Evolutionary conservation across 1,140 invertebrate species (phyloP).

Genomic region (Heliothis virescens): DNA sequence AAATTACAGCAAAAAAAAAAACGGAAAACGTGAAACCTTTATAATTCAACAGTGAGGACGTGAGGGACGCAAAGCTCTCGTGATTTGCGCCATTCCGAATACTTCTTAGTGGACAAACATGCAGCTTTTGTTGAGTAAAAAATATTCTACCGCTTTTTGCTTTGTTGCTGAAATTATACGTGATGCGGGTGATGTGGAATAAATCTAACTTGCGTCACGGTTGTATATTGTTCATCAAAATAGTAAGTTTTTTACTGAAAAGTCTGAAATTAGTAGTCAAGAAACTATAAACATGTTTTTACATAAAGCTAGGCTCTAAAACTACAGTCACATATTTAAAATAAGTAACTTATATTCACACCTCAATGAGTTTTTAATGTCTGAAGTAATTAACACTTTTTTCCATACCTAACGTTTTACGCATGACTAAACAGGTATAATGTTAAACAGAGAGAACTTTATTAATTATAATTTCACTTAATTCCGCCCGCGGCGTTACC

Average conservation of each 20-base stretch:
- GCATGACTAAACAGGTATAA: neutral
- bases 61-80: conserved; percentile 19
- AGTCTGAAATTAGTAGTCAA: too few species aligned
- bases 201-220: neutral
- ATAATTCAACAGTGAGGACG: conserved; percentile 25
- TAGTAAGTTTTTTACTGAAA: neutral
- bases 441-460: neutral
- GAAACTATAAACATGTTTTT: too few species aligned
- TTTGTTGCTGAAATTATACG: conserved; percentile 19
- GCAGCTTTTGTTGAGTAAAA: conserved; percentile 17
- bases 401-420: neutral
- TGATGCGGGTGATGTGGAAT: neutral
- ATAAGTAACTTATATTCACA: too few species aligned
- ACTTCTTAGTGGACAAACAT: conserved; percentile 31
- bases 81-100: conserved; percentile 33
- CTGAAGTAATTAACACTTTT: neutral
- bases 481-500: conserved; percentile 9
- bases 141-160: conserved; percentile 37
- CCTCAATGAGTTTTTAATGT: too few species aligned
- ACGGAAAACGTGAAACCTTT: conserved; percentile 7
- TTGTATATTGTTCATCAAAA: neutral
- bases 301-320: too few species aligned
- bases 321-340: too few species aligned
- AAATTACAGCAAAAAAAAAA: conserved; percentile 9
- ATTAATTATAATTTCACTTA: conserved; percentile 21